A percentile compares a stretch with the other conserved stretches of the same genome.
phyloP scores from a whole-genome alignment of 2,113 vertebrate genomes.

The Nanger granti region DNA sequence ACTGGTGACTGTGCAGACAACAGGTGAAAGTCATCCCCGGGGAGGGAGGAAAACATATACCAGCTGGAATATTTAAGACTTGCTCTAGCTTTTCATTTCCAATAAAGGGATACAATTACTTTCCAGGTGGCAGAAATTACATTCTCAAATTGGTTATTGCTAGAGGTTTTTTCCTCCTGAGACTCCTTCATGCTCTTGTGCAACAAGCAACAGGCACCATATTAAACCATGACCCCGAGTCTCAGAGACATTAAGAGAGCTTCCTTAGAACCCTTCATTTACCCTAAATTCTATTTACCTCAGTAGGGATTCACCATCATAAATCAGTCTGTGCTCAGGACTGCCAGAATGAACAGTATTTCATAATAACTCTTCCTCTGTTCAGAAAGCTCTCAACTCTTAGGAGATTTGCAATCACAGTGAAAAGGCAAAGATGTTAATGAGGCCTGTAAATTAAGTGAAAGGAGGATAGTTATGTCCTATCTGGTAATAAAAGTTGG shows the following conservation, averaged over 20 bases:
- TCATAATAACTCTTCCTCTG: slow-evolving; percentile 75
- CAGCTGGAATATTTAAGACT: not conserved
- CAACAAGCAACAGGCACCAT: slow-evolving; percentile 41
- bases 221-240: slow-evolving; percentile 59
- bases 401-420: slow-evolving; percentile 80
- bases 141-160: not conserved
- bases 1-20: not conserved
- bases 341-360: slow-evolving; percentile 75
- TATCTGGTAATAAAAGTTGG: slow-evolving; percentile 73
- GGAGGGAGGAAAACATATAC: not conserved
- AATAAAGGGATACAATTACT: slow-evolving; percentile 36
- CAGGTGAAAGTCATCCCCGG: rapidly evolving
- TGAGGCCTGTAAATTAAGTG: slow-evolving; percentile 85
- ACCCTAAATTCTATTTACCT: slow-evolving; percentile 71
- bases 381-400: slow-evolving; percentile 77
- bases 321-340: slow-evolving; percentile 72
- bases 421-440: slow-evolving; percentile 83
- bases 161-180: slow-evolving; percentile 21
- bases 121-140: slow-evolving; percentile 41
- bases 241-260: slow-evolving; percentile 15
- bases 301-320: slow-evolving; percentile 61
- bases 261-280: slow-evolving; percentile 54
- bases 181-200: slow-evolving; percentile 34
- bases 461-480: slow-evolving; percentile 79
- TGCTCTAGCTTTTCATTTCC: slow-evolving; percentile 18